Conservation (phyloP, 1,140 invertebrate species). For the Sarcophaga peregrina region DNA sequence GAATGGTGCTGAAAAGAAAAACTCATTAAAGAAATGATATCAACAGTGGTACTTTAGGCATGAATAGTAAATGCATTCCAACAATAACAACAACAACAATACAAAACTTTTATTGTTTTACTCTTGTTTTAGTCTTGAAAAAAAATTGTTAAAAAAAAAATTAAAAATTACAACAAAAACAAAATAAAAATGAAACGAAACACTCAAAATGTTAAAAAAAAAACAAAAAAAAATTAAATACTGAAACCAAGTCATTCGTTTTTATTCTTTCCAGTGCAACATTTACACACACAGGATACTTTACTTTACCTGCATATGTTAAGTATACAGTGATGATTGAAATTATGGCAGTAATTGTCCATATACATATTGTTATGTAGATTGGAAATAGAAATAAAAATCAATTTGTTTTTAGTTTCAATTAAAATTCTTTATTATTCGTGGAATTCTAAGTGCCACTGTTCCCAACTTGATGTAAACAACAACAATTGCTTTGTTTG, state of each 20-base stretch:
- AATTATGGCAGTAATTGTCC: background rate
- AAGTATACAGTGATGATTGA: background rate
- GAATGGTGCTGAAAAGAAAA: slow-evolving; percentile 32
- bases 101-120: background rate
- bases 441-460: too few relatives aligned
- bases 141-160: background rate
- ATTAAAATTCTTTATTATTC: too few relatives aligned
- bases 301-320: background rate
- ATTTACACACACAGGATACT: slow-evolving; percentile 12
- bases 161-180: background rate
- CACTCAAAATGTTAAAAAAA: too few relatives aligned
- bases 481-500: too few relatives aligned
- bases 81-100: too few relatives aligned
- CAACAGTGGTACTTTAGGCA: slow-evolving; percentile 31
- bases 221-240: background rate
- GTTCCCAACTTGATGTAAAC: too few relatives aligned
- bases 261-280: background rate
- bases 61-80: slow-evolving; percentile 29
- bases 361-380: too few relatives aligned
- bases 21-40: slow-evolving; percentile 40
- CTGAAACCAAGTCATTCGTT: slow-evolving; percentile 7
- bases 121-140: background rate
- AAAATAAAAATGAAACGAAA: background rate
- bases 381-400: too few relatives aligned
- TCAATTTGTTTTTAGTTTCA: too few relatives aligned